These are phyloP conservation scores for Megaceryle maxima DNA, from an alignment of 2,113 vertebrate species.

Conservation along the genomic window DNA sequence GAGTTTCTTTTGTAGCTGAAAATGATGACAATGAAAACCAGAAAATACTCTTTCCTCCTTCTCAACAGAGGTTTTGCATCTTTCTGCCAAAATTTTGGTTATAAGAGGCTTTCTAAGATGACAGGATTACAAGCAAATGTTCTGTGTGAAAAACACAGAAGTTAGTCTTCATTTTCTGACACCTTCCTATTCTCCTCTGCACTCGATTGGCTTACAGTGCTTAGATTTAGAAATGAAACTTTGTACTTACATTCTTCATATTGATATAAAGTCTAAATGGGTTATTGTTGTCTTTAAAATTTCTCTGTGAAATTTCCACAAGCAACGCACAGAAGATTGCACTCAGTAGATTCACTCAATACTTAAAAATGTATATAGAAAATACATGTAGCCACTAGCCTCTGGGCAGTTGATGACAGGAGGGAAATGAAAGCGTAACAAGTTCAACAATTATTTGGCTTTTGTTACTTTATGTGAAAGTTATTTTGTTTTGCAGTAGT, in stretches of 20 bases:
- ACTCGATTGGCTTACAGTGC: background rate
- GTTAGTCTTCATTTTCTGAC: background rate
- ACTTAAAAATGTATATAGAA: background rate
- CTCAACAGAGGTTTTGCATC: background rate
- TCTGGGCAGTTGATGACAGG: background rate
- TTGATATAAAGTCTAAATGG: background rate
- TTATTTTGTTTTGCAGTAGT: background rate
- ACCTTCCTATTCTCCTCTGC: background rate
- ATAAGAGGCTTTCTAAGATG: background rate
- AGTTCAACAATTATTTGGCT: background rate
- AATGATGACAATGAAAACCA: background rate
- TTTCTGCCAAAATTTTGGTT: background rate
- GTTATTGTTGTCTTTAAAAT: background rate
- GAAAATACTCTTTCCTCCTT: background rate
- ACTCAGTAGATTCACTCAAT: background rate
- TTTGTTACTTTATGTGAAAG: background rate
- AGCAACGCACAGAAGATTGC: background rate
- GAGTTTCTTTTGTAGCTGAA: background rate
- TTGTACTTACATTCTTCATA: background rate
- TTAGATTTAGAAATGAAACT: background rate
- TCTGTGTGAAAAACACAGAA: background rate
- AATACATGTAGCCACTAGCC: background rate
- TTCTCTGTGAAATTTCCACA: background rate
- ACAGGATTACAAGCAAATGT: background rate
- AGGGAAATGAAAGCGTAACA: background rate